Conservation (phyloP, 2,113 vertebrate species). For the Rhinolophus sinicus region DNA sequence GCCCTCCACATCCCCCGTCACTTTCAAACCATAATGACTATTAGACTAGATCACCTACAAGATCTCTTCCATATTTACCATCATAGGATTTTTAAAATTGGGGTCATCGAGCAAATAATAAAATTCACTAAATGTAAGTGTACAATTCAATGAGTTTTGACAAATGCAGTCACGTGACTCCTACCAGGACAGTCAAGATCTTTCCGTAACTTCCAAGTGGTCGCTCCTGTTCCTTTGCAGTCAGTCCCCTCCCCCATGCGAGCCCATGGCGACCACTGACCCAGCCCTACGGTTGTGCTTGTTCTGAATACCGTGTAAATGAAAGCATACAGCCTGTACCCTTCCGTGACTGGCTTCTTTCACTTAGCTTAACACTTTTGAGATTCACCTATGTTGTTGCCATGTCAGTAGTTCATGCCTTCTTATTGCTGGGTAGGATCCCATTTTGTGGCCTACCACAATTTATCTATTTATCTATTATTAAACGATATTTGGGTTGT, state of each 20-base stretch:
- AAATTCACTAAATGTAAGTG: background rate
- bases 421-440: too few species aligned
- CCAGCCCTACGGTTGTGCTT: background rate
- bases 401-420: background rate
- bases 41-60: background rate
- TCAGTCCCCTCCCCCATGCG: too few species aligned
- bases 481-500: background rate
- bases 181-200: background rate
- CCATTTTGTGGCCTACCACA: background rate
- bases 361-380: background rate
- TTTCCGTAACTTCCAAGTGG: background rate
- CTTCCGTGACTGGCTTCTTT: background rate
- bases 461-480: background rate
- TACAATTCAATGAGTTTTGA: background rate
- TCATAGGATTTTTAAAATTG: background rate
- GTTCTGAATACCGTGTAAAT: background rate
- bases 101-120: background rate
- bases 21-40: background rate
- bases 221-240: background rate
- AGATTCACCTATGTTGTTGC: background rate
- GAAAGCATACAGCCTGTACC: background rate
- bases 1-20: background rate
- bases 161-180: background rate
- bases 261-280: too few species aligned
- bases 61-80: background rate